Base-by-base conservation (phyloP, 2,888 invertebrate species). In the Drosophila multiciliata region DNA sequence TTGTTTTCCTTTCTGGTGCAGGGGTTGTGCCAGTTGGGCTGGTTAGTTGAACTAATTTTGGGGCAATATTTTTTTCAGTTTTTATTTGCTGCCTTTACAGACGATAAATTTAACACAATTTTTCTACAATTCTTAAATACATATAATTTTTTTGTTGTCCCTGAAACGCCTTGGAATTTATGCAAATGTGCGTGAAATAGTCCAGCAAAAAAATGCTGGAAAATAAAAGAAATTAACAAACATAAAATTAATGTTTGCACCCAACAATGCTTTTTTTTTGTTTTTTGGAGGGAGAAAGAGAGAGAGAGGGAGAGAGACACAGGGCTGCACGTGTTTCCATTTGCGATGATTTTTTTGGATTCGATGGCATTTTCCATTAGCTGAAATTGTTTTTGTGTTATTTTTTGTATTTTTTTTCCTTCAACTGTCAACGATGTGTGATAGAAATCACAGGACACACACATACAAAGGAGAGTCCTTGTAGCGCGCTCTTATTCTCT, bases 181-280 rank as follows among this genome's bases (percentile, higher is more conserved):
- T 90, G 90, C 90, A 90, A 90, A 90, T 90, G 82, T 57, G 81
- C 89, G 82, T 90, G 89, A 90, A 90, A 90, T 87, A 81, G 89
- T 86, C 80, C 66, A 59, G 68, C 26, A 3, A 32, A 23, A 54
- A 71, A 83, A 80, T 54, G 81, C 49, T 65, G 32, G 36, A 85
- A 85, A 90, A 87, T 82, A 90, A 89, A 90, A 87, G 89, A 90
- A 90, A 90, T 90, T 90, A 90, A 90, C 90, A 88, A 84, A 90
- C 90, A 90, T 90, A 90, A 90, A 90, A 90, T 89, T 90, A 90
- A 90, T 89, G 90, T 90, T 90, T 88, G 88, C 90, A 90, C 90
- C 89, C 90, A 89, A 90, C 89, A 89, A 77, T n/a, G n/a, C 12
- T 29, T 32, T n/a, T 50, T 49, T 23, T 17, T 15, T 5, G 23